Evolutionary conservation across 2,797 vertebrate species (phyloP), one percentile per base, ranked within the genome.

Genomic region (Gila robusta): DNA sequence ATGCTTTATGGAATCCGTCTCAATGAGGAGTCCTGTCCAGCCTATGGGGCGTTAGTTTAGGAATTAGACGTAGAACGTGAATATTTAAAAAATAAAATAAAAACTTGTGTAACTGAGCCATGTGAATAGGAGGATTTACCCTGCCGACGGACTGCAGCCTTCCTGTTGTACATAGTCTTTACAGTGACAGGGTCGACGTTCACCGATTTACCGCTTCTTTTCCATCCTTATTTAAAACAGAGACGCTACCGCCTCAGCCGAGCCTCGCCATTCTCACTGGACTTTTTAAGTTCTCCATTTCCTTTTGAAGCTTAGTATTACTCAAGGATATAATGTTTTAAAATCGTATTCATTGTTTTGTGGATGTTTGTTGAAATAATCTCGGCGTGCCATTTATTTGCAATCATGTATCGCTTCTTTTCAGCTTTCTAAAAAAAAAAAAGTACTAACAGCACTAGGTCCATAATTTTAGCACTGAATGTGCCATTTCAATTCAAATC

Each of bases 71-170:
- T 92, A 90, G 66, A 90, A 83, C 93, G 92, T 67, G 83, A 88
- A 84, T 93, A 92, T 94, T 92, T 93, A 91, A 91, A 81, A 26
- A 47, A 1, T 9, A 1, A 32, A 39, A 66, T 41, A 16, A 11
- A 78, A 94, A 91, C 90, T 86, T 87, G 88, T 95, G 91, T 94
- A 94, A 92, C 95, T 95, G 94, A 95, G 95, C 95, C 94, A 94
- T 88, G 91, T 74, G 56, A 73, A 73, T 7, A 10, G 62, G 54
- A 54, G 21, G 49, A 47, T 70, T 69, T 70, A 28, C 35, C 73
- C 89, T 66, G 91, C 94, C 91, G 82, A 73, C 49, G 88, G 93
- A 94, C 94, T 94, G 93, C 94, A 91, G 91, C 89, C 89, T 85
- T 82, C 77, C 87, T 89, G 88, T 91, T 94, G 94, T 94, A 93